Base-by-base conservation (phyloP, 2,888 invertebrate species). In the Clistopyga incitator region DNA sequence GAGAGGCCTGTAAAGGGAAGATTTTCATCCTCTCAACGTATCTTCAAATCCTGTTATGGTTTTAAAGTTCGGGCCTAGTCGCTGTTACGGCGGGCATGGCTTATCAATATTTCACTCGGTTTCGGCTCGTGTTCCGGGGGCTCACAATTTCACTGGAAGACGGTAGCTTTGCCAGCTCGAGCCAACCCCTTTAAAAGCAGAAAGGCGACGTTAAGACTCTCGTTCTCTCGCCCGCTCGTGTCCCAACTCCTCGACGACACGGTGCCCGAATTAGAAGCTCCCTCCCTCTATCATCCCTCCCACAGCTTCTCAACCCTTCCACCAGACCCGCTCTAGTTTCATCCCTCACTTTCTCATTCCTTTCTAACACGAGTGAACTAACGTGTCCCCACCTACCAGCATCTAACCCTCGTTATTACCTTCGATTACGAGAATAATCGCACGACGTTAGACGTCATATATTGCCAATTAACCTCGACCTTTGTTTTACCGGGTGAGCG, bases 361-460 rank as follows among this genome's bases (percentile, higher is more conserved):
- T 25, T 52, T 25, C 29, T 50, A 38, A 59, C 67, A 42, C 65
- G 11, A 59, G 67, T 38, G 67, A 72, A 77, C 81, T 82, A 45
- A 74, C 59, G 29, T 67, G 38, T n/a, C 23, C 23, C 67, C 59
- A 25, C 50, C 38, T 77, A 61, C 76, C 56, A 13, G 67, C 23
- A 77, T 74, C 64, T 80, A 83, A 83, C 70, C 47, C 74, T 78
- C 75, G 68, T 64, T 75, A 81, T 81, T 70, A 78, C 65, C 59
- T 38, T 68, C 52, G 61, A 83, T 83, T 83, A 80, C 45, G 61
- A 77, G 23, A 71, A 82, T 82, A 72, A 76, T 82, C 34, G 15
- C 71, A 25, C 52, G 67, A 78, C 65, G 23, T 42, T 75, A 18
- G 25, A 34, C 75, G 47, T 59, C 18, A 42, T 20, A 68, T 29